phyloP scores from a whole-genome alignment of 2,113 vertebrate species.

The Pygoscelis antarcticus region DNA sequence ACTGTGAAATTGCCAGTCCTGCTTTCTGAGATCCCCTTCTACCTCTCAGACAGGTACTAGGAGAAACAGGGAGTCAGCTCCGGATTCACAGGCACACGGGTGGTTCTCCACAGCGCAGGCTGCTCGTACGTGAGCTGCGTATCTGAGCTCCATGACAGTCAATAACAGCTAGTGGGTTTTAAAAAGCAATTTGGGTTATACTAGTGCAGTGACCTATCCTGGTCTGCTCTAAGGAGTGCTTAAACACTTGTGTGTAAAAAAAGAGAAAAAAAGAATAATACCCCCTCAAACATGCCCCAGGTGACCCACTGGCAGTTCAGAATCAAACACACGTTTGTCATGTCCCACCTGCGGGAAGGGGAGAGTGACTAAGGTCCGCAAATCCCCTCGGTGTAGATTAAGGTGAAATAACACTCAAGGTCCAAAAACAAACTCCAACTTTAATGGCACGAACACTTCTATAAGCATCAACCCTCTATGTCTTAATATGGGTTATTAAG shows the following conservation, averaged over 20 bases:
- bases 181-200: neutral
- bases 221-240: neutral
- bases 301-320: neutral
- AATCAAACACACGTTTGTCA: neutral
- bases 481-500: too few species aligned
- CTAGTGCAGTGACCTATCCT: neutral
- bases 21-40: neutral
- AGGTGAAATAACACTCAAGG: too few species aligned
- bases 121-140: accelerated
- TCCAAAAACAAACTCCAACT: too few species aligned
- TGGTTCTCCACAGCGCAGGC: accelerated
- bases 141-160: neutral
- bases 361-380: too few species aligned
- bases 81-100: accelerated
- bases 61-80: accelerated
- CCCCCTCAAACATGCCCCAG: accelerated
- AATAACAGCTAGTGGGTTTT: neutral
- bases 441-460: too few species aligned
- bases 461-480: too few species aligned
- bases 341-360: too few species aligned
- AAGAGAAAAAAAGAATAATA: neutral
- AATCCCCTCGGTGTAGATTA: too few species aligned
- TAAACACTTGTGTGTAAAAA: neutral
- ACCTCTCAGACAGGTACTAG: neutral
- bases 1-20: neutral